Percentiles rank a stretch among this genome's conserved stretches.
phyloP scores from a whole-genome alignment of 2,888 invertebrate genomes.

The Leptopilina syphax region DNA sequence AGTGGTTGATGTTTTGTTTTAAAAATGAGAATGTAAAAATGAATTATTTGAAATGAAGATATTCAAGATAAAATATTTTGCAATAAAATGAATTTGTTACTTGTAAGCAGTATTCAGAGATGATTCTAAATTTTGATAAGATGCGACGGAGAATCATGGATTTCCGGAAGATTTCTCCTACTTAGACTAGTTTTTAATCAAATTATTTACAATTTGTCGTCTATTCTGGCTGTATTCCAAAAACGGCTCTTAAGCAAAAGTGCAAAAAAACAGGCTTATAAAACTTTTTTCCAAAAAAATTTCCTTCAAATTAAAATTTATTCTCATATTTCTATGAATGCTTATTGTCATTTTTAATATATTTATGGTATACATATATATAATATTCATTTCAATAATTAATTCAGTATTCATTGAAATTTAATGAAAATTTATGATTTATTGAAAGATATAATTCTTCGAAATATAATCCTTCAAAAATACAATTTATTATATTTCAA shows the following conservation, averaged over 20 bases:
- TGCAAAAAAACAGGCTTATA: neutral
- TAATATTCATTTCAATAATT: too few species aligned
- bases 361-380: too few species aligned
- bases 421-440: too few species aligned
- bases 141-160: neutral
- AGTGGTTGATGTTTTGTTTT: neutral
- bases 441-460: too few species aligned
- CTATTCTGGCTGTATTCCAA: neutral
- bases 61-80: neutral
- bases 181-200: constrained; percentile 15
- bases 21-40: neutral
- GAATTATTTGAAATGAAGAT: neutral
- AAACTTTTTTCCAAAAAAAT: too few species aligned
- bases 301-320: too few species aligned
- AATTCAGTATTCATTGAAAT: too few species aligned
- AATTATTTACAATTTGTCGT: constrained; percentile 17
- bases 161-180: neutral
- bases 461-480: too few species aligned
- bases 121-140: neutral
- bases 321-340: too few species aligned
- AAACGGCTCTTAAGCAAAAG: neutral
- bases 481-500: too few species aligned
- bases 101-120: neutral
- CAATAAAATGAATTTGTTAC: too few species aligned
- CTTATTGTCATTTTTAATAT: too few species aligned